Evolutionary conservation across 2,888 invertebrate genomes (phyloP), one percentile per base, ranked within the genome.

Genomic region (Dicycla oo): DNA sequence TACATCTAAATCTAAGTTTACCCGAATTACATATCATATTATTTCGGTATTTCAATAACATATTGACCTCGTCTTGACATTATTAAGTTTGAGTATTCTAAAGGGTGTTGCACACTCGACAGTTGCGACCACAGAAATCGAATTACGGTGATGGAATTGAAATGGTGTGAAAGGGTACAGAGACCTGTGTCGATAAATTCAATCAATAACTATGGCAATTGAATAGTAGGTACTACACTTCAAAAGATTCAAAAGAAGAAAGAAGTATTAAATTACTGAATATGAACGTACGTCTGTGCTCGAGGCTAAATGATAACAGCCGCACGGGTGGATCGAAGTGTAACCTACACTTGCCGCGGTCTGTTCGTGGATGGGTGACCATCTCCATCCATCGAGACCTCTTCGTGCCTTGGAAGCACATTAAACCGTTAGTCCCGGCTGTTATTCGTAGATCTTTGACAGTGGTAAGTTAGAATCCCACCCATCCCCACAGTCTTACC

Each of bases 21-120:
- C 20, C 15, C 2, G 26, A 75, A 75, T 75, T 71, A 73, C 43
- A 69, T 72, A 60, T 70, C 43, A 69, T 72, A 60, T 70, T 56
- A 67, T 49, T 75, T 66, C 60, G 45, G 18, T 61, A 70, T 75
- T 70, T 72, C 69, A 73, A 63, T 75, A 75, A 75, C 69, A 77
- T 71, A 75, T 82, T 57, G 71, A 80, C 69, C 72, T 73, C 60
- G 80, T 77, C 75, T 82, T 62, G 69, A 45, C 58, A 43, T 68
- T 78, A 73, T 68, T 68, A 65, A 61, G 51, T 63, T 74, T 60
- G 30, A 38, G 1, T 61, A 51, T 11, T 40, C n/a, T 72, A 63
- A 70, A 53, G 63, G 40, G 54, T 51, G 15, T n/a, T 64, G 56
- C 34, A 26, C 56, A 73, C 60, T 78, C 49, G 43, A 57, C 13